These are phyloP conservation scores for Ptilonorhynchus violaceus DNA, from an alignment of 2,113 vertebrate genomes.

Conservation along the genomic window DNA sequence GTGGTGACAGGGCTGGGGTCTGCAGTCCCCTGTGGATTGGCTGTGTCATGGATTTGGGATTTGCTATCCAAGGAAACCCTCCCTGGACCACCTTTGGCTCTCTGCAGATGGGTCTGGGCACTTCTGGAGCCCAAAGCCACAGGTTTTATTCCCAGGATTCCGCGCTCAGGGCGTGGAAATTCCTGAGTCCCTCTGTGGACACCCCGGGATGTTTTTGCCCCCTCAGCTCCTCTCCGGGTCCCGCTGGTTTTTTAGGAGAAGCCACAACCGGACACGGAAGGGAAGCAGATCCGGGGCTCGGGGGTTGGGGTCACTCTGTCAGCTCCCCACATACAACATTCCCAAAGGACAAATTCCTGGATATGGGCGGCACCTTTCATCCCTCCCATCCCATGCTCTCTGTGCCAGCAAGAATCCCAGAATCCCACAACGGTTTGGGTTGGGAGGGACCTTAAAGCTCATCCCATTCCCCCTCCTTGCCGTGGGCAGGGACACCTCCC, in stretches of 20 bases:
- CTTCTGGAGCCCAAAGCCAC: not conserved
- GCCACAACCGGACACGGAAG: accelerated
- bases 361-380: accelerated
- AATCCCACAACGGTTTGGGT: not conserved
- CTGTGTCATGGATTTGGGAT: not conserved
- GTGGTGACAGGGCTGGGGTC: not conserved
- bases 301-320: not conserved
- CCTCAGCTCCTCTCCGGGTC: not conserved
- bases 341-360: not conserved
- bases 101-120: not conserved
- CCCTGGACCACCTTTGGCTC: not conserved
- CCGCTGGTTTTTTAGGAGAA: not conserved
- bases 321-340: not conserved
- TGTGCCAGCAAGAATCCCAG: not conserved
- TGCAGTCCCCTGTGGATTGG: not conserved
- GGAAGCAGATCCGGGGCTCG: not conserved
- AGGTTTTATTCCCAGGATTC: not conserved
- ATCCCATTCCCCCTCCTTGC: not conserved
- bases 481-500: not conserved
- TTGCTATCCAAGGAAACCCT: not conserved
- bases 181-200: not conserved
- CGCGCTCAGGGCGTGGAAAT: too few species aligned
- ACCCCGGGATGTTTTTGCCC: accelerated
- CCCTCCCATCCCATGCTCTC: not conserved
- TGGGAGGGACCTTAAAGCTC: not conserved